These are phyloP conservation scores for Parambassis ranga DNA, from an alignment of 2,797 vertebrate species.

Conservation along the genomic window DNA sequence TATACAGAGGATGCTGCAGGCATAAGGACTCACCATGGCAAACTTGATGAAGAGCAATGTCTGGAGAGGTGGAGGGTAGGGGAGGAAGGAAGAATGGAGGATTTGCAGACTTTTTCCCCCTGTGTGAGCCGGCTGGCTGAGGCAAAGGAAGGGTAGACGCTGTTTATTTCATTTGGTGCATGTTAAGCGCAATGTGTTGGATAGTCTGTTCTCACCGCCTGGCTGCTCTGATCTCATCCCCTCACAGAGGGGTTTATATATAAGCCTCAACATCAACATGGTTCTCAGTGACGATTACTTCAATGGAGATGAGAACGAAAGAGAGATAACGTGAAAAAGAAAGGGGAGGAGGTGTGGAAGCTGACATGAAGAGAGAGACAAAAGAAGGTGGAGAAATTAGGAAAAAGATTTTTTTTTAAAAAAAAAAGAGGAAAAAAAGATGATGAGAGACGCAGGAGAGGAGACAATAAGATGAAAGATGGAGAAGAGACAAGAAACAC, in stretches of 20 bases:
- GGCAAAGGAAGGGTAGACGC: conserved; percentile 1
- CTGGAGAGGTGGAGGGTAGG: background rate
- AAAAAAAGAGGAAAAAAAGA: background rate
- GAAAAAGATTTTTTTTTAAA: background rate
- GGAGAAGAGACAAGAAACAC: background rate
- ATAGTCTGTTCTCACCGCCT: conserved; percentile 54
- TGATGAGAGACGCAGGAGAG: background rate
- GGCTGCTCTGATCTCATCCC: conserved; percentile 59
- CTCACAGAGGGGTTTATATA: conserved; percentile 48
- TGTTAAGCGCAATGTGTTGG: conserved; percentile 50
- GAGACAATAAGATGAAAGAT: background rate
- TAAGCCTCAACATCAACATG: conserved; percentile 52
- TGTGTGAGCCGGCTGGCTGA: conserved; percentile 8
- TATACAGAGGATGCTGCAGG: background rate
- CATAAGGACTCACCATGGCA: background rate
- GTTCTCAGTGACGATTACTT: conserved; percentile 39
- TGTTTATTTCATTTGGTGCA: conserved; percentile 50
- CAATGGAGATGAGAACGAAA: conserved; percentile 9
- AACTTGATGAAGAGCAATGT: conserved; percentile 10
- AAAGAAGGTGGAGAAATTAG: background rate
- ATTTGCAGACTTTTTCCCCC: background rate
- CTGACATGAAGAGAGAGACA: background rate
- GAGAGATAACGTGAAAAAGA: background rate
- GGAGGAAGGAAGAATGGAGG: too few relatives aligned
- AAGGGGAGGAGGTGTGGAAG: background rate